These are phyloP conservation scores for Seriola dumerili DNA, from an alignment of 2,113 vertebrate species.

Conservation along the genomic window DNA sequence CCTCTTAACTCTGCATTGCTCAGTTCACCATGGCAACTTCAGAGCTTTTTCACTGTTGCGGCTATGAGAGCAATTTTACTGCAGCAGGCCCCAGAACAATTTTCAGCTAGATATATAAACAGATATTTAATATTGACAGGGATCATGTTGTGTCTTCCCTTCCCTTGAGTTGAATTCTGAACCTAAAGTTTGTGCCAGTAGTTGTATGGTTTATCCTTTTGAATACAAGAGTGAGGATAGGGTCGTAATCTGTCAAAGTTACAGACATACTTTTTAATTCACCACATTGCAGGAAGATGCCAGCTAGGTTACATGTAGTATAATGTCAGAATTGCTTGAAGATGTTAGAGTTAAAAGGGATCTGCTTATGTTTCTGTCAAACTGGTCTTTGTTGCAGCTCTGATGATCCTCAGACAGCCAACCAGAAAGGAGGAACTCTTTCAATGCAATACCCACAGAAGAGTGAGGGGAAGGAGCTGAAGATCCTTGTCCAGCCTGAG, in stretches of 20 bases:
- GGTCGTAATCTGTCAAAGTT: conserved; percentile 4
- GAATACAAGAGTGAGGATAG: background rate
- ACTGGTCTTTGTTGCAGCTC: conserved; percentile 74
- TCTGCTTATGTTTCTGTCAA: conserved; percentile 15
- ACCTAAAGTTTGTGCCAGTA: background rate
- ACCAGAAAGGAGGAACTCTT: conserved; percentile 90
- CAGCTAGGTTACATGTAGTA: background rate
- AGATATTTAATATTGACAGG: background rate
- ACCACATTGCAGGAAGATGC: background rate
- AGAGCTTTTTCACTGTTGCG: conserved; percentile 14
- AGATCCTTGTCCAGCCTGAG: conserved; percentile 96
- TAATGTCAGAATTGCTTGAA: background rate
- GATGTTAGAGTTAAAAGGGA: background rate
- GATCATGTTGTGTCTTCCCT: background rate
- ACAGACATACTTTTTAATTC: conserved; percentile 3
- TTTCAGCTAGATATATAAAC: conserved; percentile 4
- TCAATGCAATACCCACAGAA: conserved; percentile 93
- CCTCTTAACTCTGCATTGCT: conserved; percentile 63
- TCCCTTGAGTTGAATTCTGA: background rate
- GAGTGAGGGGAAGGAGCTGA: conserved; percentile 96
- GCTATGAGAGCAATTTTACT: background rate
- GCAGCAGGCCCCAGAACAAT: conserved; percentile 13
- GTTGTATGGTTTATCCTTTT: background rate
- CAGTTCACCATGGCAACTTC: conserved; percentile 59
- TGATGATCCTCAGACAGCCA: conserved; percentile 72